These are phyloP conservation scores for Anoncus sp. DNA, from an alignment of 2,888 invertebrate genomes.

Conservation along the genomic window DNA sequence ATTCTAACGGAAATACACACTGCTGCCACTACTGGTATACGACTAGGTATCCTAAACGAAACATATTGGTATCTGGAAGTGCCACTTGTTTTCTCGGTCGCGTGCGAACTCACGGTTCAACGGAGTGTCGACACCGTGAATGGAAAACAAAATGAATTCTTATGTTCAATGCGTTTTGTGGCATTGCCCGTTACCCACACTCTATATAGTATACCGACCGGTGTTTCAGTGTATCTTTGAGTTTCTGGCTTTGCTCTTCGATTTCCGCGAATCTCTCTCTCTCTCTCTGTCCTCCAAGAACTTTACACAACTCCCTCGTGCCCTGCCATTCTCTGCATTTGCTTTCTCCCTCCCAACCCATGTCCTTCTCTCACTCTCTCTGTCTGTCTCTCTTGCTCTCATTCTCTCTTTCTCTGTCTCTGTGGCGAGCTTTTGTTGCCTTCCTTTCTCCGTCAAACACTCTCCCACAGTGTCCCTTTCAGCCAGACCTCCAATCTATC, in stretches of 20 bases:
- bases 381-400: constrained; percentile 13
- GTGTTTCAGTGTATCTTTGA: constrained; percentile 61
- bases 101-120: constrained; percentile 41
- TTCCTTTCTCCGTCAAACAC: constrained; percentile 45
- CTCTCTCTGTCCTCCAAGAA: too few relatives aligned
- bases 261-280: constrained; percentile 39
- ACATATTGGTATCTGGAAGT: constrained; percentile 56
- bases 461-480: constrained; percentile 44
- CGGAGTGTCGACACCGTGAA: constrained; percentile 54
- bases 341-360: constrained; percentile 23
- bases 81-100: constrained; percentile 69
- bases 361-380: constrained; percentile 4
- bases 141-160: constrained; percentile 73
- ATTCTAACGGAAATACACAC: background rate
- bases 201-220: too few relatives aligned
- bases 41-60: constrained; percentile 62
- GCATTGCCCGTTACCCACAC: constrained; percentile 10
- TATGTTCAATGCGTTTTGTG: constrained; percentile 54
- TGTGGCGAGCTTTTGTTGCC: constrained; percentile 23
- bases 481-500: constrained; percentile 41
- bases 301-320: constrained; percentile 41
- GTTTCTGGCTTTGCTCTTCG: constrained; percentile 41
- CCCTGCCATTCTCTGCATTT: constrained; percentile 23
- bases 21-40: background rate
- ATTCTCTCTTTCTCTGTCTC: constrained; percentile 15